Percentiles rank a stretch among this genome's conserved stretches.
Evolutionary conservation across 2,888 invertebrate species (phyloP).

Genomic region (Harpalus rubripes): DNA sequence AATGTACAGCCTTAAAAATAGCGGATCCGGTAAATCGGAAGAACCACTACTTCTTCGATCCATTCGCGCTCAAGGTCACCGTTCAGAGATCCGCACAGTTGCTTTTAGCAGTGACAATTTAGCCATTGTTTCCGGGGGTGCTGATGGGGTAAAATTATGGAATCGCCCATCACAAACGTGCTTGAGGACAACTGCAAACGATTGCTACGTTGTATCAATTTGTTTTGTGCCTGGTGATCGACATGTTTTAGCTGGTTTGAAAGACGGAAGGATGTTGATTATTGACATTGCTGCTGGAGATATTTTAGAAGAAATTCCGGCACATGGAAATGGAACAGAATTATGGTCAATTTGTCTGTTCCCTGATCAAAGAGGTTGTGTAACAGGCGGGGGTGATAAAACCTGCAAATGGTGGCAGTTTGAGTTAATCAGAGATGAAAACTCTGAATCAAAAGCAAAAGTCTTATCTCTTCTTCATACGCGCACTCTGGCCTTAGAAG

Average conservation of each 20-base stretch:
- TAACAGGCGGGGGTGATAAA: constrained; percentile 92
- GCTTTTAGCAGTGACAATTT: constrained; percentile 95
- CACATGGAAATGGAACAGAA: constrained; percentile 85
- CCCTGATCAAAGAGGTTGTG: constrained; percentile 90
- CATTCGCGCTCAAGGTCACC: constrained; percentile 89
- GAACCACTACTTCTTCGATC: constrained; percentile 83
- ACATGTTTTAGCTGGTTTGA: constrained; percentile 92
- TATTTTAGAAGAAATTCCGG: constrained; percentile 89
- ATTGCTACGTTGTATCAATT: constrained; percentile 84
- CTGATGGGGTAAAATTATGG: constrained; percentile 95
- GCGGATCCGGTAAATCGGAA: constrained; percentile 77
- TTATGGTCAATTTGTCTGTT: constrained; percentile 88
- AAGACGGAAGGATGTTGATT: constrained; percentile 89
- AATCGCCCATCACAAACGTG: constrained; percentile 87
- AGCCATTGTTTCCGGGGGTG: constrained; percentile 91
- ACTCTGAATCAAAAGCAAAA: constrained; percentile 82
- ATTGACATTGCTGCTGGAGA: constrained; percentile 91
- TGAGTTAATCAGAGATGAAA: constrained; percentile 86
- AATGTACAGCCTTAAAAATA: constrained; percentile 81
- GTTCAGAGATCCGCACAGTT: constrained; percentile 92
- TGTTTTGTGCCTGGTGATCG: constrained; percentile 94
- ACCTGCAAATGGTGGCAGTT: constrained; percentile 97
- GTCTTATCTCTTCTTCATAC: constrained; percentile 89
- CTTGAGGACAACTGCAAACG: constrained; percentile 81
- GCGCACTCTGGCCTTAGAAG: constrained; percentile 91